Base-by-base conservation (phyloP, 2,888 invertebrate genomes). In the Brenthis ino region DNA sequence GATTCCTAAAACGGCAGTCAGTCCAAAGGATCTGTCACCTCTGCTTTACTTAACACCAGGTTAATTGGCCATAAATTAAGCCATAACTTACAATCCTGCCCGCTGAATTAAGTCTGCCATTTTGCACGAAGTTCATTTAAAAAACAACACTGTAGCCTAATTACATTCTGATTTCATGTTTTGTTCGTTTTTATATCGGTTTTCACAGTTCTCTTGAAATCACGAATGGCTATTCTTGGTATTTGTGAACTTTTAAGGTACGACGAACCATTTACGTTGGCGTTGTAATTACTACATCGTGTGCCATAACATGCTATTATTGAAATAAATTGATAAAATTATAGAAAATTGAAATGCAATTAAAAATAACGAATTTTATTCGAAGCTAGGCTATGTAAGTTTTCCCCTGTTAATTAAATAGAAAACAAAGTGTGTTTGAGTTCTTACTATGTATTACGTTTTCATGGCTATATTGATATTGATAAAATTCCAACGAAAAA, bases 51-150 rank as follows among this genome's bases (percentile, higher is more conserved):
- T 89, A 88, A 90, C 89, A 89, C 85, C 82, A 82, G 83, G 88
- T 89, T 91, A 91, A 91, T 91, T 91, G 91, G 88, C 87, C 82
- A 89, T 91, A 91, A 92, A 91, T 91, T 90, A 87, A 87, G 85
- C 85, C 83, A 82, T 83, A 86, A 86, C 86, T 87, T 86, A 86
- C 87, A 85, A 85, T 79, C 80, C 80, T 81, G 79, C 80, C 83
- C 81, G 82, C 82, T 86, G 85, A 85, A 83, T 77, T 74, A 73
- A 73, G 74, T 76, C 72, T 76, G 76, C 72, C 77, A 75, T 76
- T 77, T 80, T 80, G 70, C 75, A 74, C 77, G 76, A 80, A 82
- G 82, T 85, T 86, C 86, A 86, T 88, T 88, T 85, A 85, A 86
- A 81, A 80, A 83, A 86, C 86, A 86, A 83, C 82, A 83, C 81